phyloP scores from a whole-genome alignment of 2,888 invertebrate genomes.

The Hybos culiciformis region DNA sequence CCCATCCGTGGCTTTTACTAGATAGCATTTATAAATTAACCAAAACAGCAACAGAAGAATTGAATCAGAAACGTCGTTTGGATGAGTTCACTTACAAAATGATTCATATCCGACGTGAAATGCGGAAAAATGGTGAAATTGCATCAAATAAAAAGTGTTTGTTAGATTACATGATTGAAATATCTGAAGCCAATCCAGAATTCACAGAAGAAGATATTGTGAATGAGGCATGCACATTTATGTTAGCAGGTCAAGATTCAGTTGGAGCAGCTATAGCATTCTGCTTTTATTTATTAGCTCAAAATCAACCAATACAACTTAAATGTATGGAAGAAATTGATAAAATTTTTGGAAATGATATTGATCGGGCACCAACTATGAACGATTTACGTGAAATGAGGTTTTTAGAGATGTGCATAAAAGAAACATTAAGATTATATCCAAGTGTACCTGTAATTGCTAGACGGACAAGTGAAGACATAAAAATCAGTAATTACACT shows the following conservation, averaged over 20 bases:
- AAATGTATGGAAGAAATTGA: conserved; percentile 38
- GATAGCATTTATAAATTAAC: conserved; percentile 42
- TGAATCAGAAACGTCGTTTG: conserved; percentile 38
- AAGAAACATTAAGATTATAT: conserved; percentile 46
- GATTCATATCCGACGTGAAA: conserved; percentile 28
- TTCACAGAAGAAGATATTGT: conserved; percentile 45
- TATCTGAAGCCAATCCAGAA: conserved; percentile 36
- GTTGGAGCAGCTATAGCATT: conserved; percentile 44
- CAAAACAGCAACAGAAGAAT: conserved; percentile 37
- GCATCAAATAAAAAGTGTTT: conserved; percentile 30
- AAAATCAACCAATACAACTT: conserved; percentile 38
- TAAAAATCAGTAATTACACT: conserved; percentile 34
- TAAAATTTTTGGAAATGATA: conserved; percentile 33
- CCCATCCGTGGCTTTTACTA: conserved; percentile 43
- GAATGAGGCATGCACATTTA: conserved; percentile 47
- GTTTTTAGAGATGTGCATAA: conserved; percentile 55
- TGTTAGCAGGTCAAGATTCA: conserved; percentile 50
- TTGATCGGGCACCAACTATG: conserved; percentile 37
- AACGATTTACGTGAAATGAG: conserved; percentile 47
- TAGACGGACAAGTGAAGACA: conserved; percentile 31
- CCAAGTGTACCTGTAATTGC: conserved; percentile 35
- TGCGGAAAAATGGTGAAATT: conserved; percentile 17
- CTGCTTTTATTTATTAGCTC: conserved; percentile 41
- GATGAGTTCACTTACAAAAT: conserved; percentile 37
- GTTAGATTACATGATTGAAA: conserved; percentile 42